A percentile compares a stretch with the other conserved stretches of the same genome.
These are phyloP conservation scores for Aleiodes sp. DNA, from an alignment of 1,140 invertebrate species.

Conservation along the genomic window DNA sequence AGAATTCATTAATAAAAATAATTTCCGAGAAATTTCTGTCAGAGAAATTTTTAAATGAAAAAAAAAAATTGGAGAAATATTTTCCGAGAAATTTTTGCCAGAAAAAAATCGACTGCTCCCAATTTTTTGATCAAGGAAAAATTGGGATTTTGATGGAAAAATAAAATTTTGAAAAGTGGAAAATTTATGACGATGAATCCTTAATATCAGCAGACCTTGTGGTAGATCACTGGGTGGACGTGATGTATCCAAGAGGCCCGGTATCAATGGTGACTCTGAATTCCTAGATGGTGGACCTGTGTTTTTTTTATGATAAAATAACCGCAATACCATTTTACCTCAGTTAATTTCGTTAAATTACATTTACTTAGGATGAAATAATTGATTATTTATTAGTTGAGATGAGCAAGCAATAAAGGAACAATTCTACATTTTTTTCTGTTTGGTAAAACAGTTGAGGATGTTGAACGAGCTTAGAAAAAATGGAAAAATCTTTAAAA, in stretches of 20 bases:
- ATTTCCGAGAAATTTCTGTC: constrained; percentile 6
- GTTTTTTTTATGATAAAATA: constrained; percentile 46
- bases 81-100: no score
- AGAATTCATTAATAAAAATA: no score
- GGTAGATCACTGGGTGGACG: constrained; percentile 69
- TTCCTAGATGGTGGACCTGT: constrained; percentile 70
- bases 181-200: background rate
- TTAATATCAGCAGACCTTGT: constrained; percentile 60
- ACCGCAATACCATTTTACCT: constrained; percentile 50
- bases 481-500: no score
- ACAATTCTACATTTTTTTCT: no score
- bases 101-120: no score
- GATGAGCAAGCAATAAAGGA: no score
- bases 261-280: constrained; percentile 70
- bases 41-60: no score
- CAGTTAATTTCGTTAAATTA: constrained; percentile 39
- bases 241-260: constrained; percentile 68
- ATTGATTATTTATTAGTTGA: no score
- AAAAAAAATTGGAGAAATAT: no score
- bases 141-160: background rate
- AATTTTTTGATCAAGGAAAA: constrained; percentile 27
- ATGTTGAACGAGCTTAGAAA: no score
- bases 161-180: constrained; percentile 22
- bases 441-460: no score
- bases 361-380: constrained; percentile 9